These are phyloP conservation scores for Microdon myrmicae DNA, from an alignment of 2,888 invertebrate species.

Conservation along the genomic window DNA sequence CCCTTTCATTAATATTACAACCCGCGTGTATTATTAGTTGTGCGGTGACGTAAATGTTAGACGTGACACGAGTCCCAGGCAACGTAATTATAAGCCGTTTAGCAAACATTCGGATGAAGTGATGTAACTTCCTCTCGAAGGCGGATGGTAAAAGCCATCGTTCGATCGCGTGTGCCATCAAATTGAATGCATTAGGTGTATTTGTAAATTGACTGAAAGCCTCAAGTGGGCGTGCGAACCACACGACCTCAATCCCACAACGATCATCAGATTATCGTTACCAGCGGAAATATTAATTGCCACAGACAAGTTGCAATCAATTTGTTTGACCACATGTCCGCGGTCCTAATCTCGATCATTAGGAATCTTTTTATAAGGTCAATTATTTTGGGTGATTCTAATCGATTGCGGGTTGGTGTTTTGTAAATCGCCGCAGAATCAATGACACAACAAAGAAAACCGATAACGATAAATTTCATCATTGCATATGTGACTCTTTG, in stretches of 20 bases:
- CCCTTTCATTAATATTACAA: too few relatives aligned
- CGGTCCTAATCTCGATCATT: too few relatives aligned
- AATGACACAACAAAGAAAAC: neutral
- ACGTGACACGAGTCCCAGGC: too few relatives aligned
- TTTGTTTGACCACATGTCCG: neutral
- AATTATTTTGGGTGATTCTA: constrained; percentile 3
- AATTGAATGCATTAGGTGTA: constrained; percentile 21
- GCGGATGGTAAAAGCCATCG: too few relatives aligned
- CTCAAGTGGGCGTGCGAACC: too few relatives aligned
- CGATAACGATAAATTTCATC: constrained; percentile 12
- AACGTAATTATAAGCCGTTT: too few relatives aligned
- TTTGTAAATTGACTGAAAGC: too few relatives aligned
- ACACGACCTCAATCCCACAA: constrained; percentile 14
- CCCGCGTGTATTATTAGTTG: too few relatives aligned
- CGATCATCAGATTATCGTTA: constrained; percentile 4
- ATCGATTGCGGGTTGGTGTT: neutral
- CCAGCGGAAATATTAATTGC: constrained; percentile 1
- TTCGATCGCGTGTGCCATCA: constrained; percentile 35
- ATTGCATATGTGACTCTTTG: constrained; percentile 4
- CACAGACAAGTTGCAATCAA: neutral
- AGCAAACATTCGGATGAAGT: too few relatives aligned
- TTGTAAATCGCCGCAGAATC: constrained; percentile 23
- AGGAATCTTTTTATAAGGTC: constrained; percentile 6
- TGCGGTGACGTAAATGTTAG: too few relatives aligned
- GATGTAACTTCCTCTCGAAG: too few relatives aligned